Conservation (phyloP, 2,888 invertebrate genomes). For the Yponomeuta plumbellus region DNA sequence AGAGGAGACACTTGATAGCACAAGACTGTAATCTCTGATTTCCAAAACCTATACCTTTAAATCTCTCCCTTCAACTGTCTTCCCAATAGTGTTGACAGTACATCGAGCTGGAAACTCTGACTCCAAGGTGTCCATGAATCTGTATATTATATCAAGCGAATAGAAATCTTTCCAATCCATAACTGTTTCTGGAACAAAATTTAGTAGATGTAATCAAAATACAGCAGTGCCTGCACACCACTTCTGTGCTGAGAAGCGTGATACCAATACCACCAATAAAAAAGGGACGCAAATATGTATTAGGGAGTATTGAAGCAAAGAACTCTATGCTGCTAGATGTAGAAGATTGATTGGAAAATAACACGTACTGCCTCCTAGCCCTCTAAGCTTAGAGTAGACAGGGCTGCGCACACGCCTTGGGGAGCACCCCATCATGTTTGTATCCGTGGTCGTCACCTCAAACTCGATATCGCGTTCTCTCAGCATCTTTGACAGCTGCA, state of each 20-base stretch:
- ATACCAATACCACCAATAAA: no score
- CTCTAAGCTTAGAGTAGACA: not conserved
- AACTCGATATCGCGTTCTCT: constrained; percentile 33
- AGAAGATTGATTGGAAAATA: not conserved
- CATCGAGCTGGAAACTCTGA: constrained; percentile 83
- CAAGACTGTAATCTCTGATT: no score
- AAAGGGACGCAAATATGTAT: no score
- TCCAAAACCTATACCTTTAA: constrained; percentile 74
- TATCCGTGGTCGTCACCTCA: constrained; percentile 2
- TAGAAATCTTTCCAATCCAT: constrained; percentile 89
- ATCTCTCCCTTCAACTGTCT: constrained; percentile 83
- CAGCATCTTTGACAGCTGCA: constrained; percentile 53
- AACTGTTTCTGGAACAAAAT: constrained; percentile 10
- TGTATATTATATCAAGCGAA: constrained; percentile 80
- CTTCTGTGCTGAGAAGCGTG: no score
- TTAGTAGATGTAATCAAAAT: not conserved
- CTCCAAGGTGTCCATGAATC: constrained; percentile 83
- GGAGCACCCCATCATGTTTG: not conserved
- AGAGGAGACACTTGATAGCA: no score
- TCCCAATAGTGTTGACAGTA: constrained; percentile 83
- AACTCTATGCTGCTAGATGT: not conserved
- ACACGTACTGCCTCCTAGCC: not conserved
- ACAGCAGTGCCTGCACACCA: no score
- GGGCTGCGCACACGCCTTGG: not conserved
- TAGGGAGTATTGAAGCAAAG: no score